These are phyloP conservation scores for Hirtodrosophila confusa DNA, from an alignment of 2,888 invertebrate genomes.

Conservation along the genomic window DNA sequence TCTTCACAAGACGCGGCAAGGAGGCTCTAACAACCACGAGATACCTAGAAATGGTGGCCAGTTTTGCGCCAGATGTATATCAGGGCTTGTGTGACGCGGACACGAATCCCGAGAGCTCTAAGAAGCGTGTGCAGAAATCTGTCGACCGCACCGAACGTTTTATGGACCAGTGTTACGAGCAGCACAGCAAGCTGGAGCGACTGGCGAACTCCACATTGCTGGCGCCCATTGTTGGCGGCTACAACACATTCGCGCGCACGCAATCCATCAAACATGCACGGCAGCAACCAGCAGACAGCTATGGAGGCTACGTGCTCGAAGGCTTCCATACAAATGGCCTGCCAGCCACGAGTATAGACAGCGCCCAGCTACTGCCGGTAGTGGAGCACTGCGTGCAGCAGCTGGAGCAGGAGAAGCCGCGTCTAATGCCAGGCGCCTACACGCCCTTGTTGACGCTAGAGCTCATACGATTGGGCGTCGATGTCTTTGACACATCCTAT, in stretches of 20 bases:
- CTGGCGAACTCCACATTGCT: conserved; percentile 84
- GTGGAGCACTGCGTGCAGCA: conserved; percentile 86
- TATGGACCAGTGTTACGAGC: conserved; percentile 88
- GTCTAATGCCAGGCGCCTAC: conserved; percentile 91
- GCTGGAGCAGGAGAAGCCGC: conserved; percentile 85
- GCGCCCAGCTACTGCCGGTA: conserved; percentile 86
- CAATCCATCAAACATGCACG: conserved; percentile 87
- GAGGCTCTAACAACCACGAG: conserved; percentile 87
- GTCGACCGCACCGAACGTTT: conserved; percentile 88
- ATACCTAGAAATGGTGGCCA: conserved; percentile 91
- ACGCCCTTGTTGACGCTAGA: conserved; percentile 89
- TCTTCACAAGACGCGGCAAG: conserved; percentile 93
- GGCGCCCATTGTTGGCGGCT: conserved; percentile 87
- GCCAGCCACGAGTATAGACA: conserved; percentile 85
- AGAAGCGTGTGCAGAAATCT: conserved; percentile 90
- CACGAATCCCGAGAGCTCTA: conserved; percentile 86
- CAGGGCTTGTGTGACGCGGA: conserved; percentile 90
- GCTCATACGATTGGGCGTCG: conserved; percentile 91
- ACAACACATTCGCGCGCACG: conserved; percentile 87
- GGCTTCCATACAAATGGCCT: conserved; percentile 92
- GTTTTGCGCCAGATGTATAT: conserved; percentile 92
- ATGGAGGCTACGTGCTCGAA: conserved; percentile 91
- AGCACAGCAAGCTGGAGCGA: conserved; percentile 86
- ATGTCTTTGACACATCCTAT: conserved; percentile 95
- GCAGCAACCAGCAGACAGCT: conserved; percentile 84